Base-by-base conservation (phyloP, 2,888 invertebrate genomes). In the Eupithecia abbreviata region DNA sequence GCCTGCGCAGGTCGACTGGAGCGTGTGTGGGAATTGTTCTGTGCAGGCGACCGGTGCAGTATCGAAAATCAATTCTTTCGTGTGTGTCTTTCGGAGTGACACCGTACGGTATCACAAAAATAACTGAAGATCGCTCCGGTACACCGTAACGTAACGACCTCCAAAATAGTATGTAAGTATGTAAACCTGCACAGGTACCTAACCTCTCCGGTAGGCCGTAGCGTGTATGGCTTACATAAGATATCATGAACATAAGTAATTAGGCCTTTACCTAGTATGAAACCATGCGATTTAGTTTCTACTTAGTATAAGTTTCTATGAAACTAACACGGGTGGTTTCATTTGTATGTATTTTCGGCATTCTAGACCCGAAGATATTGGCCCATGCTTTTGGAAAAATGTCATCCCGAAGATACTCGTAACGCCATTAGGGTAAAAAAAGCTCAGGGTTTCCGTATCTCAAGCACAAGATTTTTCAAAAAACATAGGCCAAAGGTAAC, bases 251-350 rank as follows among this genome's bases (percentile, higher is more conserved):
- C 9, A 18, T 58, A 58, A 18, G n/a, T 62, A 58, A 58, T 58
- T 18, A 62, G n/a, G 67, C 45, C 43, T 45, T 68, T 30, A 45
- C 9, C 47, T 47, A 12, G 3, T 18, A 30, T 62, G 69, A 69
- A 69, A 69, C 69, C 69, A 69, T 12, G 12, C 43, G 69, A 47
- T 18, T 47, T 69, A 47, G 69, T 18, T 69, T 69, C 47, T 69
- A 45, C 69, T 18, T 49, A 18, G 18, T n/a, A 30, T 69, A 47
- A 69, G 69, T 69, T 45, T 45, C 12, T 45, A 47, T 45, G 45
- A 69, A 47, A 30, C 47, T 69, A 47, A 47, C 4, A 18, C 47
- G 69, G 47, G 47, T 69, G 69, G 69, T 69, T 69, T 69, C 49
- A 69, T n/a, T 49, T 18, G 13, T 45, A 45, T 68, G 4, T 18